Evolutionary conservation across 2,797 vertebrate genomes (phyloP), one percentile per base, ranked within the genome.

Genomic region (Sebastes itinus): DNA sequence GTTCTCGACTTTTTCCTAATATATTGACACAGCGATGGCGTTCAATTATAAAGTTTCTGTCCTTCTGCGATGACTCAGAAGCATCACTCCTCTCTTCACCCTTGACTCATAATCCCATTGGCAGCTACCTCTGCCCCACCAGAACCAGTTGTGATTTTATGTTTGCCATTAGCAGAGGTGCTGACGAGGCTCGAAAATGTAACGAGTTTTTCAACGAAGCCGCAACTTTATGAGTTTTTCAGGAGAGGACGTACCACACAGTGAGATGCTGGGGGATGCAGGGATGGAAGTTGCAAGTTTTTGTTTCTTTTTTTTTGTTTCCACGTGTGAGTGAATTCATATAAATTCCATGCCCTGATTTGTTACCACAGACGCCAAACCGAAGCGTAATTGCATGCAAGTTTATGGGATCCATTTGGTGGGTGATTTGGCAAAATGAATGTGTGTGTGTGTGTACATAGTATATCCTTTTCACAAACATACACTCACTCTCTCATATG

Each of bases 391-490:
- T 94, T 91, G 82, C 82, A 67, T 72, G 74, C 32, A 78, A 84
- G 78, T 94, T 94, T 92, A 94, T 81, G 90, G 90, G 91, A 88
- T 91, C 68, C 42, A 85, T 91, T 92, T 88, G 64, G 82, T 80
- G 87, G 76, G 80, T 78, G 72, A 90, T 81, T 85, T 68, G 84
- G 78, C 82, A 52, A 77, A 88, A 80, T 78, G 4, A 55, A 30
- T 55, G n/a, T 56, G 63, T 80, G 70, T 62, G n/a, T 56, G 18
- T 56, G 63, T 80, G 70, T 63, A 72, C 42, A n/a, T 68, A 61
- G 66, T 73, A 76, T 80, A 63, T 54, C 61, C 23, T 64, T 56
- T 28, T 35, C 59, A 35, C 35, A 58, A 60, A 78, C 69, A 82
- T 61, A 62, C 63, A 68, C 68, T 30, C 20, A n/a, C 72, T 22